Conservation (phyloP, 2,797 vertebrate genomes). For the Anomalospiza imberbis region DNA sequence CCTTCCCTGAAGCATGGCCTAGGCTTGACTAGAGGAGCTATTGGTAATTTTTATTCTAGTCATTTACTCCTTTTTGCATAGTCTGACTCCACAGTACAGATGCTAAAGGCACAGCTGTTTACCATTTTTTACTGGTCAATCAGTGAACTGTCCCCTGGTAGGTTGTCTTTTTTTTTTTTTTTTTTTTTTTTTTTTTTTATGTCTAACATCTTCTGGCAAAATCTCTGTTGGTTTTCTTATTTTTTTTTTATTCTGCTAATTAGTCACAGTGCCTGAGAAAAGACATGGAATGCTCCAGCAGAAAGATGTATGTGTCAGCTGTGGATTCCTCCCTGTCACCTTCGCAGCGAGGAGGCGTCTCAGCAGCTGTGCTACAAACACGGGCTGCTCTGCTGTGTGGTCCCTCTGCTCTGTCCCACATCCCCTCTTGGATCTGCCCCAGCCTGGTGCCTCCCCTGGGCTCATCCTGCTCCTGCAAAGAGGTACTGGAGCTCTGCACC, state of each 20-base stretch:
- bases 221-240: not conserved
- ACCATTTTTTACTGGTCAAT: constrained; percentile 3
- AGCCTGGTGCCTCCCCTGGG: not conserved
- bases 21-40: not conserved
- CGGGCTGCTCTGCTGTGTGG: not conserved
- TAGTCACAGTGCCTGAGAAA: constrained; percentile 44
- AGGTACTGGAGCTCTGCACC: not conserved
- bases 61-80: not conserved
- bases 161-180: not conserved
- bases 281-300: constrained; percentile 22
- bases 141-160: constrained; percentile 51
- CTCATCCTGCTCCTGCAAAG: not conserved
- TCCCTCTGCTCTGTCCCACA: not conserved
- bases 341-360: not conserved
- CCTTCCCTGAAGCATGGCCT: fast-evolving
- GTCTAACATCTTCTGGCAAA: constrained; percentile 50
- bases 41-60: not conserved
- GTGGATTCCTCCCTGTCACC: constrained; percentile 36
- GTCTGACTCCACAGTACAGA: not conserved
- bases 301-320: constrained; percentile 47
- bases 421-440: not conserved
- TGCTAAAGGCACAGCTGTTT: constrained; percentile 64
- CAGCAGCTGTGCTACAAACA: not conserved
- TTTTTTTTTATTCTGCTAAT: constrained; percentile 12
- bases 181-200: not conserved